These are phyloP conservation scores for Alcedo atthis DNA, from an alignment of 2,797 vertebrate species.

Conservation along the genomic window DNA sequence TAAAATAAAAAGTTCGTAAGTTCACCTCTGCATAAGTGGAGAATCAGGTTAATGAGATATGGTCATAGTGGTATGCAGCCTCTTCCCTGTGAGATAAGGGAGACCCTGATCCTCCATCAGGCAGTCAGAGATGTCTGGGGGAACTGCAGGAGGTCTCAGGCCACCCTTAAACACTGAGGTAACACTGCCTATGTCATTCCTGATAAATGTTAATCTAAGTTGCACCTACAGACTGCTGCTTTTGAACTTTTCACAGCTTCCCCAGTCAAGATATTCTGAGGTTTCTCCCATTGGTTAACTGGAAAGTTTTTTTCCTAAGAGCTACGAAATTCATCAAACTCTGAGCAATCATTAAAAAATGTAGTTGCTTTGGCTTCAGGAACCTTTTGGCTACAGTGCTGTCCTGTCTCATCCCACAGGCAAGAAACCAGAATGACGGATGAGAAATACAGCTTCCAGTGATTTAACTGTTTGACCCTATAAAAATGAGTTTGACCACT, in stretches of 20 bases:
- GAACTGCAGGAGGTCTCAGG: neutral
- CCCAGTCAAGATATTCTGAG: neutral
- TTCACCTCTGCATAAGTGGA: neutral
- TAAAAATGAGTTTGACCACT: neutral
- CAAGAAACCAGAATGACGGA: neutral
- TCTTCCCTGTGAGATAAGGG: neutral
- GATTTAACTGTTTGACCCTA: neutral
- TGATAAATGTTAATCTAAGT: neutral
- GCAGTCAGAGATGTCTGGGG: neutral
- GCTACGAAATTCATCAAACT: neutral
- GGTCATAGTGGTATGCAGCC: neutral
- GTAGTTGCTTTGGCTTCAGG: neutral
- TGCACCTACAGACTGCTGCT: neutral
- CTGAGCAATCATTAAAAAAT: neutral
- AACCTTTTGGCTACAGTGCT: neutral
- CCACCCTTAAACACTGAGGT: neutral
- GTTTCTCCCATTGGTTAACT: fast-evolving
- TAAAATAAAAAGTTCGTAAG: neutral
- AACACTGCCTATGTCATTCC: neutral
- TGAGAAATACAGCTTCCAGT: neutral
- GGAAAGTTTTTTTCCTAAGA: neutral
- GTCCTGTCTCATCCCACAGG: neutral
- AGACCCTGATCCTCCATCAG: neutral
- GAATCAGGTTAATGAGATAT: neutral
- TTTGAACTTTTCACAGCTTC: neutral